Evolutionary conservation across 2,113 vertebrate genomes (phyloP).

Genomic region (Diphyllodes magnificus): DNA sequence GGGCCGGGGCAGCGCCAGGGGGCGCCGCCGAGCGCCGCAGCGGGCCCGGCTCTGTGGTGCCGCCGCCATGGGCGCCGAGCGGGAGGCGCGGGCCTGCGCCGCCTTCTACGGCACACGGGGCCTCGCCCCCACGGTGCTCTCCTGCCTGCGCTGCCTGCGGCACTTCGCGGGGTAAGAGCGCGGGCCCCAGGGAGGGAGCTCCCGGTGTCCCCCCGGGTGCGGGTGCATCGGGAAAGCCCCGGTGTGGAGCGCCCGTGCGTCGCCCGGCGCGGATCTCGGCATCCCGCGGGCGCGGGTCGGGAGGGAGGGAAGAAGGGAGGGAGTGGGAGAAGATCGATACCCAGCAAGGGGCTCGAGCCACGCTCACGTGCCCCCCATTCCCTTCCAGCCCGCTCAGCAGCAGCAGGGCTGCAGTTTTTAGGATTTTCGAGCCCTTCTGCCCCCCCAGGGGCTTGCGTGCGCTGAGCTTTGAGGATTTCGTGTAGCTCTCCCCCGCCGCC

Average conservation of each 20-base stretch:
- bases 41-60: neutral
- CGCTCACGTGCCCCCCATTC: fast-evolving
- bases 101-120: neutral
- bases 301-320: too few relatives aligned
- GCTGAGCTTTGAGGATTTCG: neutral
- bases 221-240: fast-evolving
- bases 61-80: neutral
- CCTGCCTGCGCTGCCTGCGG: constrained; percentile 19
- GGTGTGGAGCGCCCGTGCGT: neutral
- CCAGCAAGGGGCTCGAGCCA: fast-evolving
- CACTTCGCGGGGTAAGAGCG: constrained; percentile 36
- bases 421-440: neutral
- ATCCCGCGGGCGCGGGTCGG: neutral
- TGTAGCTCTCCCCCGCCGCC: neutral
- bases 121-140: neutral
- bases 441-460: neutral
- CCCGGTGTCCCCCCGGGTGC: too few relatives aligned
- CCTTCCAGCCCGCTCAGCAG: neutral
- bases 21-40: neutral
- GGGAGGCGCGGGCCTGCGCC: neutral
- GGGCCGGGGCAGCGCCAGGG: neutral
- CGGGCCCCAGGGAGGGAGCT: too few relatives aligned
- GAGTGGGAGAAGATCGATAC: neutral
- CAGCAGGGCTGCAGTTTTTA: neutral
- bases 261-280: neutral